A percentile compares a stretch with the other conserved stretches of the same genome.
These are phyloP conservation scores for Triplophysa bombifrons DNA, from an alignment of 2,797 vertebrate genomes.

Conservation along the genomic window DNA sequence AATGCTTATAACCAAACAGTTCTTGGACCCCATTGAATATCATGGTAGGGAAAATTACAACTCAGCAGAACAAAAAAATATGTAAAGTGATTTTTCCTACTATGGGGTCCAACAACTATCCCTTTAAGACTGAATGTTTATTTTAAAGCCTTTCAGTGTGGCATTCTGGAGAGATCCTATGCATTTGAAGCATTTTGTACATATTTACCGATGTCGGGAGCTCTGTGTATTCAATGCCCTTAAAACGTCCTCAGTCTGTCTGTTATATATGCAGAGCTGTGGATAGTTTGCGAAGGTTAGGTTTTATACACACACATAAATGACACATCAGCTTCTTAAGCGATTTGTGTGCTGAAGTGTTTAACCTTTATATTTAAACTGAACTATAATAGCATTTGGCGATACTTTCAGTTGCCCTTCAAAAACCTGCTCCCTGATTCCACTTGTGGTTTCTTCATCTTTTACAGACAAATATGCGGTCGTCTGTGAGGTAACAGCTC, in stretches of 20 bases:
- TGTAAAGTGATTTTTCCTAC: no score
- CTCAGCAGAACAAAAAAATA: no score
- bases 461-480: neutral
- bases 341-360: neutral
- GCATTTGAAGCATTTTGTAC: neutral
- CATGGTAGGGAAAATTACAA: no score
- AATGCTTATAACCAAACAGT: no score
- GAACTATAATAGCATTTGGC: neutral
- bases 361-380: neutral
- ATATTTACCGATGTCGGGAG: neutral
- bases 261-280: neutral
- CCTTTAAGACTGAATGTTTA: no score
- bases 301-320: neutral
- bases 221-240: neutral
- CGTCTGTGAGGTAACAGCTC: neutral
- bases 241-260: neutral
- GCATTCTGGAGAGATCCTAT: neutral
- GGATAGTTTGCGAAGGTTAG: neutral
- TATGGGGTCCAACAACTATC: no score
- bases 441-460: neutral
- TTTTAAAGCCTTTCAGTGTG: no score
- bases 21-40: no score
- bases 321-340: neutral
- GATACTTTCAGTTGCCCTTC: neutral
- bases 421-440: neutral